phyloP scores from a whole-genome alignment of 2,888 invertebrate genomes.

The Diaperis boleti region DNA sequence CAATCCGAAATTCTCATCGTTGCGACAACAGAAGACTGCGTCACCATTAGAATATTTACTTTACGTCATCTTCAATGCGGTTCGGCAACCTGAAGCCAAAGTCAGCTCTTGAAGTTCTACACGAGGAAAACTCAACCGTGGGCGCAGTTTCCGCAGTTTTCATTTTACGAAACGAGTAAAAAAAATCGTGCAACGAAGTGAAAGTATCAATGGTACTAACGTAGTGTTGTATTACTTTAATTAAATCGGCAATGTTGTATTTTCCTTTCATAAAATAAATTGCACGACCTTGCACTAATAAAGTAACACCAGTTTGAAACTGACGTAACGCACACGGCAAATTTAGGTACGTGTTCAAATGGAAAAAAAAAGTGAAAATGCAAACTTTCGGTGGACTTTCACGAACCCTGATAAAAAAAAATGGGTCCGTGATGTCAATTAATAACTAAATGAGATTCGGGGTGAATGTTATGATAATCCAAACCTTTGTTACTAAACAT shows the following conservation, averaged over 20 bases:
- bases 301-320: neutral
- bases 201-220: conserved; percentile 1
- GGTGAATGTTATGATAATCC: neutral
- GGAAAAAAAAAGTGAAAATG: conserved; percentile 13
- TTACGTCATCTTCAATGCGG: no score
- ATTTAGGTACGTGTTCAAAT: neutral
- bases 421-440: conserved; percentile 2
- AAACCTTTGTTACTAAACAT: conserved; percentile 8
- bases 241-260: conserved; percentile 25
- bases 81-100: no score
- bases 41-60: no score
- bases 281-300: conserved; percentile 30
- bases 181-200: neutral
- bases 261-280: conserved; percentile 32
- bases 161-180: neutral
- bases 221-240: conserved; percentile 16
- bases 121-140: no score
- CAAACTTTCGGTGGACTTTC: conserved; percentile 25
- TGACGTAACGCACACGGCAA: conserved; percentile 13
- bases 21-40: no score
- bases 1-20: no score
- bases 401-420: conserved; percentile 17
- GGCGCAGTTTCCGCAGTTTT: neutral
- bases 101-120: no score
- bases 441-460: neutral